Conservation (phyloP, 2,888 invertebrate genomes). For the Drosophila putrida region DNA sequence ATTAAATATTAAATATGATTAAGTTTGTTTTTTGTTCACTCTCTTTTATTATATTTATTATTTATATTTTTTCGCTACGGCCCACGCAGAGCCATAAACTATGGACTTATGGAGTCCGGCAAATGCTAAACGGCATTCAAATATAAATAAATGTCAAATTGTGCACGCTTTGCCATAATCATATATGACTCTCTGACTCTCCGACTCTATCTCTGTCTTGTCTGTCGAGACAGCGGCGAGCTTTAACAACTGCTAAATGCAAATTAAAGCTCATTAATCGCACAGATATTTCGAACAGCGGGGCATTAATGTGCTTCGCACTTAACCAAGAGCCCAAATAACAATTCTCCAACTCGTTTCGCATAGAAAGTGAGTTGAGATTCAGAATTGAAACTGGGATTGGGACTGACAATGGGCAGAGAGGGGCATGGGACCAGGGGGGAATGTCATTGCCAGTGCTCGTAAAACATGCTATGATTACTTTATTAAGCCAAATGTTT, state of each 20-base stretch:
- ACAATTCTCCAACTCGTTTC: conserved; percentile 63
- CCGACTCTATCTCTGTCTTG: conserved; percentile 8
- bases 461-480: conserved; percentile 78
- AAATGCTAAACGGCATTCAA: conserved; percentile 77
- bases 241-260: conserved; percentile 68
- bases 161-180: conserved; percentile 76
- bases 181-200: conserved; percentile 34
- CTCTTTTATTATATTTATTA: conserved; percentile 10
- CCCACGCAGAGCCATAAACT: conserved; percentile 73
- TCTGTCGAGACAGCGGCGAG: conserved; percentile 17
- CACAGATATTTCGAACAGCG: conserved; percentile 71
- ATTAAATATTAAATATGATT: conserved; percentile 80
- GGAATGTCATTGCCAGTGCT: conserved; percentile 52
- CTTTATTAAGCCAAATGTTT: conserved; percentile 79
- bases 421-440: neutral
- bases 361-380: conserved; percentile 66
- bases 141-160: conserved; percentile 79
- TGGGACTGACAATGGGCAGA: neutral
- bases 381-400: conserved; percentile 13
- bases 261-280: conserved; percentile 80
- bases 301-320: conserved; percentile 76
- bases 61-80: conserved; percentile 26
- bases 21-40: conserved; percentile 27
- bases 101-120: conserved; percentile 63
- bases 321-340: conserved; percentile 55